Percentiles rank a stretch among this genome's conserved stretches.
These are phyloP conservation scores for Takifugu bimaculatus DNA, from an alignment of 2,113 vertebrate genomes.

Conservation along the genomic window DNA sequence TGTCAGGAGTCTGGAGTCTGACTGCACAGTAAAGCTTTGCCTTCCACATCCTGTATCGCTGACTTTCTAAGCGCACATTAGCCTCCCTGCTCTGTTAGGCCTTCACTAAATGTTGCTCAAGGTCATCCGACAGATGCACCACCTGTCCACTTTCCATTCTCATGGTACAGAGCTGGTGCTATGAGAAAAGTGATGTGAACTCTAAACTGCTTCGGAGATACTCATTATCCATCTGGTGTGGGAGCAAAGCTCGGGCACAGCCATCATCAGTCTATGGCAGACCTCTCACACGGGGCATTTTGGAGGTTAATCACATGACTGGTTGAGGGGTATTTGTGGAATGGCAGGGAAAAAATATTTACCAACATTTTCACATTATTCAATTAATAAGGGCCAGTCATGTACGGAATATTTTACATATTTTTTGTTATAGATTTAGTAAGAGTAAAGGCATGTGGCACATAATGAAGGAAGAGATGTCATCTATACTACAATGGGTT, in stretches of 20 bases:
- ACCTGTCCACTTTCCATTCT: not conserved
- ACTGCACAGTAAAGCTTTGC: constrained; percentile 8
- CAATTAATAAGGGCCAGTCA: no score
- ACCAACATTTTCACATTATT: no score
- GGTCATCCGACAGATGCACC: constrained; percentile 6
- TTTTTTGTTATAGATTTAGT: no score
- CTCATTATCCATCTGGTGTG: constrained; percentile 14
- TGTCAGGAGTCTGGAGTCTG: constrained; percentile 25
- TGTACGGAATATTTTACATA: no score
- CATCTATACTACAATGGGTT: no score
- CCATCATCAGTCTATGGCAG: constrained; percentile 10
- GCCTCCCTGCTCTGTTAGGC: constrained; percentile 2
- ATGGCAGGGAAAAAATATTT: constrained; percentile 24
- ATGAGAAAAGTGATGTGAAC: not conserved
- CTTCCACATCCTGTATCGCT: constrained; percentile 2
- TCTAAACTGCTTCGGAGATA: constrained; percentile 7
- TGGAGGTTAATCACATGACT: constrained; percentile 1
- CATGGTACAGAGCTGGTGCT: not conserved
- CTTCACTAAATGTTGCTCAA: constrained; percentile 8
- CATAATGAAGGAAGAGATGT: no score
- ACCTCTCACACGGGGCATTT: constrained; percentile 2
- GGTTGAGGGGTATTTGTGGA: constrained; percentile 2
- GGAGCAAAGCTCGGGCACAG: constrained; percentile 11
- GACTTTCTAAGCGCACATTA: not conserved
- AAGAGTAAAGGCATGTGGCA: no score